Conservation (phyloP, 1,140 invertebrate species). For the Nylanderia fulva region DNA sequence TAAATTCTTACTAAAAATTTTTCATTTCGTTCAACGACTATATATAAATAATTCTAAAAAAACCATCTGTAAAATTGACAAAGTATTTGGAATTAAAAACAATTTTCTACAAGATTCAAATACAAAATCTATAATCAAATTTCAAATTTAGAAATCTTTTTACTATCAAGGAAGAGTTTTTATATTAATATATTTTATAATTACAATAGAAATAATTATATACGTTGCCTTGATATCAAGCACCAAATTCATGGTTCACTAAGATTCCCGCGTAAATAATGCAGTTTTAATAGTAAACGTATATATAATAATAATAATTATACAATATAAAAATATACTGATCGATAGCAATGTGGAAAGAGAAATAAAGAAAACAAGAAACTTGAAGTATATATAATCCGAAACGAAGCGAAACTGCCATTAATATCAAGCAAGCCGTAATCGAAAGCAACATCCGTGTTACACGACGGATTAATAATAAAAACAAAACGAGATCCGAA, state of each 20-base stretch:
- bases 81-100: not conserved
- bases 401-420: slow-evolving; percentile 47
- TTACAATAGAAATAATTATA: not conserved
- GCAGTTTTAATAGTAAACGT: slow-evolving; percentile 26
- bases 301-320: too few species aligned
- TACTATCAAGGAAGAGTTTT: not conserved
- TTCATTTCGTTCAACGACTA: not conserved
- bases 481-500: slow-evolving; percentile 33
- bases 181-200: not conserved
- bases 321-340: slow-evolving; percentile 29
- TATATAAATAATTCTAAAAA: too few species aligned
- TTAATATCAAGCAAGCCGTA: slow-evolving; percentile 32
- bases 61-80: not conserved
- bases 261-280: not conserved
- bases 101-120: not conserved
- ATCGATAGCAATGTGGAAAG: slow-evolving; percentile 17
- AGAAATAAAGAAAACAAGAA: not conserved
- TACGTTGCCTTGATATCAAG: not conserved
- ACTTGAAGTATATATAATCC: slow-evolving; percentile 19
- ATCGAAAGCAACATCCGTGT: slow-evolving; percentile 50
- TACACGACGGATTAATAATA: slow-evolving; percentile 34
- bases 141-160: not conserved
- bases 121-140: not conserved
- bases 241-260: slow-evolving; percentile 16
- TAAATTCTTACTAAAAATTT: not conserved